Percentiles rank a stretch among this genome's conserved stretches.
Evolutionary conservation across 2,797 vertebrate genomes (phyloP).

Genomic region (Dicrostonyx torquatus): DNA sequence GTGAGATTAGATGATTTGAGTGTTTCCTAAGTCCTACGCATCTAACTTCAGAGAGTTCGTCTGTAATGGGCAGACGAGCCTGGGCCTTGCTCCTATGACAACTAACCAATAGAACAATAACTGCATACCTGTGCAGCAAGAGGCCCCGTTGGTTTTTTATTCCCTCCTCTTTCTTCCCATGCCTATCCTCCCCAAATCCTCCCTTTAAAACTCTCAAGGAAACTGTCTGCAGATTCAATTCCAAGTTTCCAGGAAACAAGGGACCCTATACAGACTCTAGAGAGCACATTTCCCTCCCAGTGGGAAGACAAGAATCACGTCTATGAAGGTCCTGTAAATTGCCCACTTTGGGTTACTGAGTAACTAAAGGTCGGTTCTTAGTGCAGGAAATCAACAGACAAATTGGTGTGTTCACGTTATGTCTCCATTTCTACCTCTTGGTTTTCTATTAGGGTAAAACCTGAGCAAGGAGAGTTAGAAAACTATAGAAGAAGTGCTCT

Average conservation of each 20-base stretch:
- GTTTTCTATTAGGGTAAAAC: conserved; percentile 40
- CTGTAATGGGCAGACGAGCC: not conserved
- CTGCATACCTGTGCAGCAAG: not conserved
- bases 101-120: not conserved
- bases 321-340: not conserved
- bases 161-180: not conserved
- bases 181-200: not conserved
- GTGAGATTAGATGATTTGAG: not conserved
- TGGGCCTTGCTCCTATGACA: not conserved
- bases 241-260: not conserved
- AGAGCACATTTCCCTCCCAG: not conserved
- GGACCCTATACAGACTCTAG: not conserved
- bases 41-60: not conserved
- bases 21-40: not conserved
- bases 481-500: not conserved
- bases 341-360: not conserved
- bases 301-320: not conserved
- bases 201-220: not conserved
- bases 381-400: conserved; percentile 25
- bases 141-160: not conserved
- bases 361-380: not conserved
- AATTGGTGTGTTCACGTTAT: not conserved
- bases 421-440: not conserved
- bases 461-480: not conserved
- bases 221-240: not conserved